Evolutionary conservation across 2,113 vertebrate genomes (phyloP).

Genomic region (Puma concolor): DNA sequence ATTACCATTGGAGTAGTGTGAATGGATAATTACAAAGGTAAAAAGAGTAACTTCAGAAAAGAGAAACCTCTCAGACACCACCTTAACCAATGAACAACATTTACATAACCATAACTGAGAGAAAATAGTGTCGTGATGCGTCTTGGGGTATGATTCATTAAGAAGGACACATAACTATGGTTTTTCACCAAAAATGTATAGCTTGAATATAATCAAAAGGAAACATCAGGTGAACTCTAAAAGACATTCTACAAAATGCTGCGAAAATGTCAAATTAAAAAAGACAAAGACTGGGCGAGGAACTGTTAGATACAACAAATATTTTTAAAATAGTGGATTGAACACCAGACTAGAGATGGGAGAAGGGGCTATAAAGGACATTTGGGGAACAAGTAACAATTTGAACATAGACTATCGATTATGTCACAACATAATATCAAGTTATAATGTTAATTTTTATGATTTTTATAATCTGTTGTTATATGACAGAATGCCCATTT

Average conservation of each 20-base stretch:
- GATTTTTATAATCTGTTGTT: neutral
- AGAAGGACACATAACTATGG: neutral
- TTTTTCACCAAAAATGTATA: neutral
- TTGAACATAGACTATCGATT: neutral
- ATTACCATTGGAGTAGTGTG: neutral
- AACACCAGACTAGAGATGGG: neutral
- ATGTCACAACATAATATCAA: neutral
- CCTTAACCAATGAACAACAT: neutral
- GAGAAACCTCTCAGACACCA: neutral
- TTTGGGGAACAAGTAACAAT: neutral
- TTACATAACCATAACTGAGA: neutral
- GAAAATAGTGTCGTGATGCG: neutral
- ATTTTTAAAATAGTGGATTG: neutral
- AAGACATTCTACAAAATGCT: neutral
- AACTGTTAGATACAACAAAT: neutral
- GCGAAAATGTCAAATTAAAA: neutral
- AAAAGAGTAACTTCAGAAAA: neutral
- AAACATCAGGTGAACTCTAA: neutral
- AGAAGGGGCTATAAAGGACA: neutral
- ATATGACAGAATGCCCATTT: neutral
- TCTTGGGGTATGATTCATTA: neutral
- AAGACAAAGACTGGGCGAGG: neutral
- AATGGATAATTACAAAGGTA: neutral
- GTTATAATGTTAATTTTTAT: neutral
- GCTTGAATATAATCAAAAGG: neutral